phyloP scores from a whole-genome alignment of 2,888 invertebrate genomes.

The Congeria kusceri region DNA sequence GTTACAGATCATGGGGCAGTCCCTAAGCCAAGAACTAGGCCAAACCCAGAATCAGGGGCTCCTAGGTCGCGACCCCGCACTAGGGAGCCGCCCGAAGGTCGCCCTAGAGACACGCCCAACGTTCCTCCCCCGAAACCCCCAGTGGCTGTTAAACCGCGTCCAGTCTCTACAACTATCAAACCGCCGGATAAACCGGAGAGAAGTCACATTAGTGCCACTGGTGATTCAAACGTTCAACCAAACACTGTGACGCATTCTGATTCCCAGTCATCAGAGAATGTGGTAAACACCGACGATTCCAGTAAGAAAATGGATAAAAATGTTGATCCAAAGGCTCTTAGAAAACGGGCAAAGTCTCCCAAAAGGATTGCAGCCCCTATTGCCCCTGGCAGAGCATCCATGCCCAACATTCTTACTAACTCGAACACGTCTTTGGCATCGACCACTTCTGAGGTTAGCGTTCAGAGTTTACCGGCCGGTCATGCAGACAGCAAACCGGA shows the following conservation, averaged over 20 bases:
- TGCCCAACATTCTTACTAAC: conserved; percentile 54
- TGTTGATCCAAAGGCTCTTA: conserved; percentile 62
- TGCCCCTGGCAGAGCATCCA: conserved; percentile 55
- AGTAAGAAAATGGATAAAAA: conserved; percentile 39
- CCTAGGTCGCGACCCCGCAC: conserved; percentile 49
- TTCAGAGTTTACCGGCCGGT: conserved; percentile 22
- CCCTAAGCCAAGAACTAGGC: conserved; percentile 52
- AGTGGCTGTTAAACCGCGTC: conserved; percentile 59
- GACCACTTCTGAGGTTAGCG: conserved; percentile 34
- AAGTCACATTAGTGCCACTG: not conserved
- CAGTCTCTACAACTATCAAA: conserved; percentile 33
- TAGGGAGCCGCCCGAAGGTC: conserved; percentile 46
- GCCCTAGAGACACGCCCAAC: conserved; percentile 52
- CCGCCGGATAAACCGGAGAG: conserved; percentile 15
- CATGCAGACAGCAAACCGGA: conserved; percentile 26
- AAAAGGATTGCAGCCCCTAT: conserved; percentile 75
- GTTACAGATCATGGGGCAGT: conserved; percentile 26
- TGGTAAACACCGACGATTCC: conserved; percentile 44
- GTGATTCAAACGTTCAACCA: not conserved
- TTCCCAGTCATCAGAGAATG: conserved; percentile 24
- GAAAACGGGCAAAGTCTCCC: conserved; percentile 77
- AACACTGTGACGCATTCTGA: not conserved
- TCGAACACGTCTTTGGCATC: conserved; percentile 47
- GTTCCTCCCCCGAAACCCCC: conserved; percentile 61
- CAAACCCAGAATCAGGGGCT: conserved; percentile 47